Conservation (phyloP, 2,113 vertebrate genomes). For the Chiloscyllium plagiosum region DNA sequence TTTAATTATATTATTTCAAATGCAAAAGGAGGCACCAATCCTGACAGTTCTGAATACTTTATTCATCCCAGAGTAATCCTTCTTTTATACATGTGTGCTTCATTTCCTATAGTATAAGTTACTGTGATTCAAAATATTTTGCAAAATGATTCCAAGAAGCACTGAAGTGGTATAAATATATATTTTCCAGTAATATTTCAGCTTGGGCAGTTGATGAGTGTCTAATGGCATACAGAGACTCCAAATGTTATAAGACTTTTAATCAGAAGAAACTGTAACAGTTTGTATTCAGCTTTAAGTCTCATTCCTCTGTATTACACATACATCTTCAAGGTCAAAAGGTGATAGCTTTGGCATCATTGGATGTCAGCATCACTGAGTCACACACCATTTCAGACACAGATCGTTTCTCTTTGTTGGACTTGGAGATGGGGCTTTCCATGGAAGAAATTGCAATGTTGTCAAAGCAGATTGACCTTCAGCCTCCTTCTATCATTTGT, state of each 20-base stretch:
- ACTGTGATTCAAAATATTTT: neutral
- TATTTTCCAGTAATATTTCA: neutral
- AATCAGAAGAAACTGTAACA: neutral
- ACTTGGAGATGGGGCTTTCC: neutral
- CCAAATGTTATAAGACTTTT: neutral
- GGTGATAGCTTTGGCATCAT: neutral
- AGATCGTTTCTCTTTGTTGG: neutral
- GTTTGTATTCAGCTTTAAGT: neutral
- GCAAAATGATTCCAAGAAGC: neutral
- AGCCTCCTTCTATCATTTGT: neutral
- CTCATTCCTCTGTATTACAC: neutral
- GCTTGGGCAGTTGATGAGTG: neutral
- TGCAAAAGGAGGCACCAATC: neutral
- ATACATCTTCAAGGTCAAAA: neutral
- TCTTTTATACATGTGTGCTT: neutral
- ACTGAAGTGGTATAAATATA: neutral
- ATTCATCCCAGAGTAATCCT: neutral
- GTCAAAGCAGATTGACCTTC: neutral
- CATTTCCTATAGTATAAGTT: neutral
- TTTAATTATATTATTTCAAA: constrained; percentile 32
- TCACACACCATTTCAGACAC: neutral
- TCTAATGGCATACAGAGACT: neutral
- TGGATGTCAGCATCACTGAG: neutral
- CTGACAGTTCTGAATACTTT: constrained; percentile 15
- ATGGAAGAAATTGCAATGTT: neutral